Base-by-base conservation (phyloP, 1,140 invertebrate genomes). In the Berghia stephanieae region DNA sequence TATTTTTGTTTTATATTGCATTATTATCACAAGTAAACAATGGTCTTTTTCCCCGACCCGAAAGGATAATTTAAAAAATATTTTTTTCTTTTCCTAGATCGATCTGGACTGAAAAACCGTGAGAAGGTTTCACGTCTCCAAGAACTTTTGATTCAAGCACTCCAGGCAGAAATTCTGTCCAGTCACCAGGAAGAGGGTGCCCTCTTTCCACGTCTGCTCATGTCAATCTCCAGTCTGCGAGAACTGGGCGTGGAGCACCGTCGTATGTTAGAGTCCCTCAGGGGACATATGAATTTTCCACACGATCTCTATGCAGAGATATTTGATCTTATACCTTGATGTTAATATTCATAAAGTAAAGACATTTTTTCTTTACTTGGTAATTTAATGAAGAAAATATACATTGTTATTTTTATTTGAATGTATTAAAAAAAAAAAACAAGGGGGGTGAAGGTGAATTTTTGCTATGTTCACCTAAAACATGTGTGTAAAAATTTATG, bases 221-320 rank as follows among this genome's bases (percentile, higher is more conserved):
- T 89, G 88, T 86, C 85, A 76, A 87, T 89, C 52, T 88, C 88
- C 63, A 86, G 83, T 73, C 83, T 89, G 8, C 83, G 87, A 21
- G 88, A 89, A 67, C 84, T 89, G 1, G 87, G 85, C 31, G 86
- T 87, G 10, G 88, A 89, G 76, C 88, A 89, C 74, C 68, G 85
- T 13, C 80, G 87, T 43, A 86, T 87, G 85, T 80, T 89, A 27
- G 83, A 83, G 55, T 84, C 80, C 13, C 80, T 89, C 3, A 88
- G 88, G 76, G 85, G 85, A 38, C 84, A 87, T 66, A 86, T 88
- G 79, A 86, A 79, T 52, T 88, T 88, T 77, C 79, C 83, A 38
- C 85, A 88, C 68, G 85, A 86, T 78, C 80, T 88, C 6, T 86
- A 87, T 77, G 86, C 86, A 40, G 87, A 88, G 82, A 88, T 84